These are phyloP conservation scores for Hypsibius dujardini DNA, from an alignment of 1,140 invertebrate genomes.

Conservation along the genomic window DNA sequence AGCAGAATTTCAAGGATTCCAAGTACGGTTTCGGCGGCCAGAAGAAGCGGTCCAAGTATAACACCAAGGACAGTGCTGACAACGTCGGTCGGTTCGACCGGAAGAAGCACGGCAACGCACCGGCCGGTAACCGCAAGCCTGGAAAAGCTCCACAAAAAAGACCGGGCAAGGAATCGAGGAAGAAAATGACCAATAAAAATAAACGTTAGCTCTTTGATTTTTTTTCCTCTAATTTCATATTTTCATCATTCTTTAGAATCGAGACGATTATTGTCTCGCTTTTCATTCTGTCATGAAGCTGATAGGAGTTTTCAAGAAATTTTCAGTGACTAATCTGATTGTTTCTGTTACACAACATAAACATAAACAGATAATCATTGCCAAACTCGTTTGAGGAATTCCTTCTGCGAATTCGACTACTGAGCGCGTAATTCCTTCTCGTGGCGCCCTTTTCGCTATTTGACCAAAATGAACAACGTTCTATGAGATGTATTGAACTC, in stretches of 20 bases:
- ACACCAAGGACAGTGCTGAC: slow-evolving; percentile 53
- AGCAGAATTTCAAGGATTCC: slow-evolving; percentile 50
- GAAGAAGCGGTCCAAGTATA: slow-evolving; percentile 70
- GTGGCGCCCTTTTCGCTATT: neutral
- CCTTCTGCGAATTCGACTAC: too few species aligned
- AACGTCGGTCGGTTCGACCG: slow-evolving; percentile 27
- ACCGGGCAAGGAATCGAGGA: slow-evolving; percentile 28
- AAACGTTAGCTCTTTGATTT: slow-evolving; percentile 1
- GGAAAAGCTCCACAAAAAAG: slow-evolving; percentile 23
- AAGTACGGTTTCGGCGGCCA: slow-evolving; percentile 91
- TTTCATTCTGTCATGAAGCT: too few species aligned
- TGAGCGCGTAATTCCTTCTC: neutral
- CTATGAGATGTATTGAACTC: neutral
- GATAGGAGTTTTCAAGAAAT: neutral
- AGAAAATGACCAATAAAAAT: slow-evolving; percentile 27
- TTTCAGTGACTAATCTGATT: neutral
- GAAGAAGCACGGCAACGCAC: slow-evolving; percentile 19
- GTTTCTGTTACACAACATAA: neutral
- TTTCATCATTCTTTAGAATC: too few species aligned
- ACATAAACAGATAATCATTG: too few species aligned
- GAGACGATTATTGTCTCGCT: too few species aligned
- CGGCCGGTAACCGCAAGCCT: slow-evolving; percentile 20
- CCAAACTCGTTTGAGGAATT: too few species aligned
- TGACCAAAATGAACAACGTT: slow-evolving; percentile 5
- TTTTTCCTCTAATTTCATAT: neutral